These are phyloP conservation scores for Baccha elongata DNA, from an alignment of 2,888 invertebrate genomes.

Conservation along the genomic window DNA sequence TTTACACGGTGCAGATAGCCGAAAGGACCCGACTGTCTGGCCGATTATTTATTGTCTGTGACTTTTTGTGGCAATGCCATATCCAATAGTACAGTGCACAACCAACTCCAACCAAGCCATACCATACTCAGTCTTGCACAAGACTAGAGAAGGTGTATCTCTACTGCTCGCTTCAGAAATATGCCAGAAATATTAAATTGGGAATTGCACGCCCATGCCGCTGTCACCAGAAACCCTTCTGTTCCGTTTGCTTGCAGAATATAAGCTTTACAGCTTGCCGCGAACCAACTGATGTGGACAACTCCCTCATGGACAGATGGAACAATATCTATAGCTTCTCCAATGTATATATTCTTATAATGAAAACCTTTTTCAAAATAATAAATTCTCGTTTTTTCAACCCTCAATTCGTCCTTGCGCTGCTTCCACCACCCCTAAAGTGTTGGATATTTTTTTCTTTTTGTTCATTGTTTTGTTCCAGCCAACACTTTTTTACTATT, in stretches of 20 bases:
- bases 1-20: slow-evolving; percentile 69
- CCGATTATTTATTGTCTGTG: slow-evolving; percentile 71
- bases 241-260: slow-evolving; percentile 23
- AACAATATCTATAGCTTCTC: slow-evolving; percentile 53
- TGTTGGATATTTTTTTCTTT: slow-evolving; percentile 2
- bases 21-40: slow-evolving; percentile 69
- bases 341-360: slow-evolving; percentile 64
- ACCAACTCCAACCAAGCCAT: background rate
- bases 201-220: slow-evolving; percentile 70
- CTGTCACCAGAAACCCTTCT: slow-evolving; percentile 64
- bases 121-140: slow-evolving; percentile 46
- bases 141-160: slow-evolving; percentile 66
- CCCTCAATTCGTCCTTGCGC: slow-evolving; percentile 7
- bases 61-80: slow-evolving; percentile 60
- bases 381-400: slow-evolving; percentile 61
- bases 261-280: slow-evolving; percentile 64
- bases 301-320: slow-evolving; percentile 65
- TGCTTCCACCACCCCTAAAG: background rate
- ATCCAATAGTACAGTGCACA: slow-evolving; percentile 42
- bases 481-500: slow-evolving; percentile 58
- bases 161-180: slow-evolving; percentile 56
- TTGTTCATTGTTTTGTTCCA: slow-evolving; percentile 19
- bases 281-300: slow-evolving; percentile 69
- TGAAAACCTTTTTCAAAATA: slow-evolving; percentile 69
- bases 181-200: slow-evolving; percentile 68